A percentile compares a stretch with the other conserved stretches of the same genome.
Conservation (phyloP, 2,113 vertebrate genomes). For the Progne subis region DNA sequence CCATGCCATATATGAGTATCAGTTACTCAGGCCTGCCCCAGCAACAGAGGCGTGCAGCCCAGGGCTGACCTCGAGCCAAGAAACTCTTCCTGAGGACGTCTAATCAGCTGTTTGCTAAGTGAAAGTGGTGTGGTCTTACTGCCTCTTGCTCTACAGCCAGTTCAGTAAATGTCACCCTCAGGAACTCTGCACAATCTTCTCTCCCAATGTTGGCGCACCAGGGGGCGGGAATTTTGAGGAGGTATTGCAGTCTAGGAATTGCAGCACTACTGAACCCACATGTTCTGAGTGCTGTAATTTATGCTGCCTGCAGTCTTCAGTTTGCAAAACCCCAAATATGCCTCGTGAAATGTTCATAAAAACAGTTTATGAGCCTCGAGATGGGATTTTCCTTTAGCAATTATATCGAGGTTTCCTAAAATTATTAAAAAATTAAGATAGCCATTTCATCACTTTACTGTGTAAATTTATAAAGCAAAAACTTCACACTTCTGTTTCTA, state of each 20-base stretch:
- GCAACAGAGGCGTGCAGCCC: background rate
- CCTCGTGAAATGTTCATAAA: background rate
- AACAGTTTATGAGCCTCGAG: background rate
- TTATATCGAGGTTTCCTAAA: background rate
- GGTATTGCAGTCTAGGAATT: background rate
- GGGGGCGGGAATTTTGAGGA: background rate
- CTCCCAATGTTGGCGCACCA: background rate
- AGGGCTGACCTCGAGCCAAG: background rate
- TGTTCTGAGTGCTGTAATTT: background rate
- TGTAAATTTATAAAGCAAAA: background rate
- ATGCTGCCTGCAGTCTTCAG: background rate
- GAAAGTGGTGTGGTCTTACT: background rate
- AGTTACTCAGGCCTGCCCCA: background rate
- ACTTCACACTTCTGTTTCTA: background rate
- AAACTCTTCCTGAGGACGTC: background rate
- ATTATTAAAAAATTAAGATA: background rate
- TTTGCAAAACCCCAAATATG: background rate
- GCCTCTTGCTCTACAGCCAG: background rate
- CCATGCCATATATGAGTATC: accelerated
- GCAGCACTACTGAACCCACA: background rate
- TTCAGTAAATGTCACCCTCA: background rate
- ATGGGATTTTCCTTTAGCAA: background rate
- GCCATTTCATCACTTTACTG: background rate
- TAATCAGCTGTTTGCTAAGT: background rate
- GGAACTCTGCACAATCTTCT: background rate